These are phyloP conservation scores for Marmota flaviventris DNA, from an alignment of 2,113 vertebrate genomes.

Conservation along the genomic window DNA sequence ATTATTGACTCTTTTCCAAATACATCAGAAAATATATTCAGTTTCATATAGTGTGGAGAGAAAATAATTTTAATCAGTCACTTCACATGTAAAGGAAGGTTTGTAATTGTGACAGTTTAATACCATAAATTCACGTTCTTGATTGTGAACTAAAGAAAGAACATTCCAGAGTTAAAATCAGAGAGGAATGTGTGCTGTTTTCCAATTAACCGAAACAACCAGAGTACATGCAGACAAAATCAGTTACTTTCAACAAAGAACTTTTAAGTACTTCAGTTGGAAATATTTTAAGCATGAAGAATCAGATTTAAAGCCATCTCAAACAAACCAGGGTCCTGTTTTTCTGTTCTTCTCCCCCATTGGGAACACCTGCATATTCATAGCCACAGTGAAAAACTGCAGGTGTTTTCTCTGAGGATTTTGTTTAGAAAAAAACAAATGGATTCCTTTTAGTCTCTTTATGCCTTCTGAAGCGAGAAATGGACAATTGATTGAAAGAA, in stretches of 20 bases:
- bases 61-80: slow-evolving; percentile 17
- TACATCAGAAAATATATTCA: slow-evolving; percentile 43
- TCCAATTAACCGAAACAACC: background rate
- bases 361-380: background rate
- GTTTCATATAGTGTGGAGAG: background rate
- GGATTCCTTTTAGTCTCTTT: background rate
- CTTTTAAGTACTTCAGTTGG: background rate
- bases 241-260: background rate
- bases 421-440: background rate
- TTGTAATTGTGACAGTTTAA: background rate
- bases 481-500: background rate
- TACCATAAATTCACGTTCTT: background rate
- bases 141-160: background rate
- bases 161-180: background rate
- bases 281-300: background rate
- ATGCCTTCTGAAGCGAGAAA: background rate
- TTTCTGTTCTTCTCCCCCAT: background rate
- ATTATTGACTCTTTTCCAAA: slow-evolving; percentile 13
- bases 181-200: background rate
- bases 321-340: background rate
- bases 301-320: background rate
- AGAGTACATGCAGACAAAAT: background rate
- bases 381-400: background rate
- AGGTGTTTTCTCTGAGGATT: background rate
- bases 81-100: background rate